phyloP scores from a whole-genome alignment of 2,797 vertebrate species.

The Rhabdophis nuchalis region DNA sequence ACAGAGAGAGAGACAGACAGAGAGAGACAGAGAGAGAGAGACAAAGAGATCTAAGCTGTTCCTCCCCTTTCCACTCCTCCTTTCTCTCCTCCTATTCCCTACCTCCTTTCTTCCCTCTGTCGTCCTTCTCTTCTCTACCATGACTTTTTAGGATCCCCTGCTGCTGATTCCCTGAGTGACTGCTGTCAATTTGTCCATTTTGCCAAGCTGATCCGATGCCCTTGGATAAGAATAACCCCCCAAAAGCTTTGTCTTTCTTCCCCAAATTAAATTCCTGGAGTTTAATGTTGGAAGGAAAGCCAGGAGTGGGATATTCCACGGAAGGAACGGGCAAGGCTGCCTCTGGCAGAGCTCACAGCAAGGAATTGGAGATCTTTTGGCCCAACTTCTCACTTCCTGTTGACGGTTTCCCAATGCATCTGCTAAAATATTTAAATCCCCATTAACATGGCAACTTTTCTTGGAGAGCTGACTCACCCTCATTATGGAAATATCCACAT shows the following conservation, averaged over 20 bases:
- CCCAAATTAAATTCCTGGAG: background rate
- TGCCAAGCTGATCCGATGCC: too few relatives aligned
- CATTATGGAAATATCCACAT: background rate
- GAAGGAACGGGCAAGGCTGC: background rate
- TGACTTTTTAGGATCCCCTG: too few relatives aligned
- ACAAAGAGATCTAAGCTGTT: too few relatives aligned
- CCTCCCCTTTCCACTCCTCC: too few relatives aligned
- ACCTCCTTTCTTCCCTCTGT: too few relatives aligned
- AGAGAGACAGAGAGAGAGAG: too few relatives aligned
- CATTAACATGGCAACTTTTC: background rate
- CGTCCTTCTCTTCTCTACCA: too few relatives aligned
- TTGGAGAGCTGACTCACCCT: slow-evolving; percentile 13
- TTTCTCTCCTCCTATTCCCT: too few relatives aligned
- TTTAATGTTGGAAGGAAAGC: background rate
- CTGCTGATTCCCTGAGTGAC: too few relatives aligned
- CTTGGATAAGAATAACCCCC: too few relatives aligned
- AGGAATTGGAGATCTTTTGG: background rate
- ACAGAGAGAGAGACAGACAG: too few relatives aligned
- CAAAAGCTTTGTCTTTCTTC: background rate
- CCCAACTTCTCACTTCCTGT: background rate
- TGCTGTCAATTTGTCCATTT: too few relatives aligned
- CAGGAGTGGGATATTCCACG: rapidly evolving
- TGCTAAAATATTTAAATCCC: slow-evolving; percentile 11
- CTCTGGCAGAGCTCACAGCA: background rate
- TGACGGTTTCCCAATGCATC: slow-evolving; percentile 6